A percentile compares a stretch with the other conserved stretches of the same genome.
Evolutionary conservation across 1,140 invertebrate genomes (phyloP).

Genomic region (Musca domestica): DNA sequence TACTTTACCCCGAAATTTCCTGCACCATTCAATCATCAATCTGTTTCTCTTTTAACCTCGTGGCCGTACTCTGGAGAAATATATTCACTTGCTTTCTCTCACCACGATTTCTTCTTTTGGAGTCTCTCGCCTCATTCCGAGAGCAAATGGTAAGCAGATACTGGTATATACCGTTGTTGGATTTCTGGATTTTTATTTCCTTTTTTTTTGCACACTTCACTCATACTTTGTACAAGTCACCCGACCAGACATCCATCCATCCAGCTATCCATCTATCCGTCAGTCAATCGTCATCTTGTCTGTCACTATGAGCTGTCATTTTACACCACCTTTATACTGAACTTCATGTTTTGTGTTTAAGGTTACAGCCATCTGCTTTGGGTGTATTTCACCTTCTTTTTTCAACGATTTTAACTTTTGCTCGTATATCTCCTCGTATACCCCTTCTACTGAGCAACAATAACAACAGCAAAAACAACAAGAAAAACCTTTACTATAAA

Average conservation of each 20-base stretch:
- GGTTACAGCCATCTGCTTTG: slow-evolving; percentile 10
- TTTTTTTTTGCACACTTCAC: too few relatives aligned
- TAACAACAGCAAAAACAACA: too few relatives aligned
- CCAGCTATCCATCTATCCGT: slow-evolving; percentile 15
- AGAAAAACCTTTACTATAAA: too few relatives aligned
- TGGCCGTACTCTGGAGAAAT: not conserved
- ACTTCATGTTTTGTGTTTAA: slow-evolving; percentile 20
- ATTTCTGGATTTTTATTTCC: too few relatives aligned
- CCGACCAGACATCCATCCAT: not conserved
- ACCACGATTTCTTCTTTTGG: not conserved
- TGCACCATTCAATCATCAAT: slow-evolving; percentile 12
- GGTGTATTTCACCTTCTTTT: not conserved
- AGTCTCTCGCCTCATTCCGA: not conserved
- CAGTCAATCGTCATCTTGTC: slow-evolving; percentile 23
- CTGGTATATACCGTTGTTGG: too few relatives aligned
- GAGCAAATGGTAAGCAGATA: not conserved
- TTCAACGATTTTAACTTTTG: not conserved
- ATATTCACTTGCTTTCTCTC: not conserved
- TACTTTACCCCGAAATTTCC: not conserved
- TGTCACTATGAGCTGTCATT: slow-evolving; percentile 27
- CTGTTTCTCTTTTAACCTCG: not conserved
- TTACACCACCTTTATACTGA: slow-evolving; percentile 18
- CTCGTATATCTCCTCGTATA: too few relatives aligned
- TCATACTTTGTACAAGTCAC: too few relatives aligned
- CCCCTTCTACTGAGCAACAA: too few relatives aligned